Percentiles rank a stretch among this genome's conserved stretches.
Evolutionary conservation across 2,113 vertebrate species (phyloP).

Genomic region (Rhinoderma darwinii): DNA sequence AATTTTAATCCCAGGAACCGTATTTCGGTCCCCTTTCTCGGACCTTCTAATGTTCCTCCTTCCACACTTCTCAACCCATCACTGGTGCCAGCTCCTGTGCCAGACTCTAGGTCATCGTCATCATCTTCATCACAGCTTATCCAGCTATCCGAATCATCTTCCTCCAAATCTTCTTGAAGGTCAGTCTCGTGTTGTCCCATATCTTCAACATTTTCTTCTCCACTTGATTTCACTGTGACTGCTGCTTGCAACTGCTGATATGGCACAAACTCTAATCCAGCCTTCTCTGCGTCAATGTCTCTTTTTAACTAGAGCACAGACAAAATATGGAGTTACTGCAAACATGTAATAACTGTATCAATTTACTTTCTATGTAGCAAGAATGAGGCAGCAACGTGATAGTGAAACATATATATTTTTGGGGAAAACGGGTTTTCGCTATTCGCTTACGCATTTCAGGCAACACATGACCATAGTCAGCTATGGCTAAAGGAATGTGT

Average conservation of each 20-base stretch:
- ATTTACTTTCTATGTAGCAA: not conserved
- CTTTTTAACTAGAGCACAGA: conserved; percentile 74
- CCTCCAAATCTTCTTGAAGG: not conserved
- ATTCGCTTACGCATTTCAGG: no score
- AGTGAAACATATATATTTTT: no score
- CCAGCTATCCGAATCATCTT: conserved; percentile 39
- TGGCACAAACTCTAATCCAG: conserved; percentile 78
- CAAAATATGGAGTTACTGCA: not conserved
- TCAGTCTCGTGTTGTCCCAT: not conserved
- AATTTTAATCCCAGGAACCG: conserved; percentile 75
- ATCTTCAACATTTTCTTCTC: conserved; percentile 25
- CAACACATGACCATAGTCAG: no score
- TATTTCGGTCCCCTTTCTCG: conserved; percentile 77
- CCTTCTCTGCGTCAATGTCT: conserved; percentile 75
- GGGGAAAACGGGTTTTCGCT: no score
- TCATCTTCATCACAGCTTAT: conserved; percentile 52
- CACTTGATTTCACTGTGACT: not conserved
- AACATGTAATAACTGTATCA: not conserved
- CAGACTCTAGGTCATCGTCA: not conserved
- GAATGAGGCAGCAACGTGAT: no score
- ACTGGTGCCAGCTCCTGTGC: conserved; percentile 47
- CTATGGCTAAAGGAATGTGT: no score
- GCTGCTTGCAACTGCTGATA: conserved; percentile 75
- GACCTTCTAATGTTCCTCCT: conserved; percentile 68
- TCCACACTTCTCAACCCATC: conserved; percentile 61